Conservation (phyloP, 1,140 invertebrate species). For the Calliphora vicina region DNA sequence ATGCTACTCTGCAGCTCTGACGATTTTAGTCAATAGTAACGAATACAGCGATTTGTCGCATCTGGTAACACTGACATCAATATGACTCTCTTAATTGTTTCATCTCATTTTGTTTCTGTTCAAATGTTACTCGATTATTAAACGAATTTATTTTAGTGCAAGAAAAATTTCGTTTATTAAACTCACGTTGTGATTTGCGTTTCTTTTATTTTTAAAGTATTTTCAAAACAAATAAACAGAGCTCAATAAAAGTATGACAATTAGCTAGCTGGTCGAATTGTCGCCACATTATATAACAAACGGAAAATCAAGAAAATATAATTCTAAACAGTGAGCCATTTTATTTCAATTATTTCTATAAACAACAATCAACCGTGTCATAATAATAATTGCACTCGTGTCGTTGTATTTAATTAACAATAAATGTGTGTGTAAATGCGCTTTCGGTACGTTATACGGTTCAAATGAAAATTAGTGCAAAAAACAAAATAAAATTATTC, state of each 20-base stretch:
- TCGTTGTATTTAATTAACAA: neutral
- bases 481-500: neutral
- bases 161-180: neutral
- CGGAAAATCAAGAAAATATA: neutral
- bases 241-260: neutral
- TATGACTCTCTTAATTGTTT: neutral
- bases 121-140: neutral
- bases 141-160: neutral
- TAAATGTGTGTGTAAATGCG: no score
- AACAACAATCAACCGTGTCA: neutral
- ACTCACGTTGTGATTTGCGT: neutral
- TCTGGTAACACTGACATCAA: neutral
- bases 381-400: neutral
- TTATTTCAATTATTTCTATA: neutral
- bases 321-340: neutral
- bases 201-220: neutral
- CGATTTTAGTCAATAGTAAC: no score
- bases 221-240: neutral
- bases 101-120: neutral
- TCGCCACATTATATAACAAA: neutral
- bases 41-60: no score
- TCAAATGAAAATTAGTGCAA: neutral
- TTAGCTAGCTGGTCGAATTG: neutral
- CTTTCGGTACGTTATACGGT: neutral
- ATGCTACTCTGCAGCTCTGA: no score